Base-by-base conservation (phyloP, 2,888 invertebrate genomes). In the Apotomis capreana region DNA sequence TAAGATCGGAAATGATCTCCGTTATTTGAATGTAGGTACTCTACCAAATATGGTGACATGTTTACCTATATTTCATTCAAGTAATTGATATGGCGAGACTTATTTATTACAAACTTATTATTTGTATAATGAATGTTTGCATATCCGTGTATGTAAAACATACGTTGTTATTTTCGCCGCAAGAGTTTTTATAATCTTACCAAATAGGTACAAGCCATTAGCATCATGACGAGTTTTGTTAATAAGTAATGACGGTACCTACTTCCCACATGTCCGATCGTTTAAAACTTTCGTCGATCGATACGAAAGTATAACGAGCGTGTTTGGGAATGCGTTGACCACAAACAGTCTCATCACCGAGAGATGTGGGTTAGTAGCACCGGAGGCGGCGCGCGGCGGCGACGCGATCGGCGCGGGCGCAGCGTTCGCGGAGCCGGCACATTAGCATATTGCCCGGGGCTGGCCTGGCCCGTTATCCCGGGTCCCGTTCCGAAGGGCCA, bases 341-440 rank as follows among this genome's bases (percentile, higher is more conserved):
- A 87, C 88, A 86, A 88, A 85, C 87, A 87, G 88, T 86, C 87
- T 86, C 87, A 90, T 90, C 90, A 88, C 84, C 80, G 79, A 76
- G 77, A 88, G 89, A 92, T 91, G 92, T 92, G 84, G 93, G 93
- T 93, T 89, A 92, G 92, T 92, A 79, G 92, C 85, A 89, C 88
- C 79, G 74, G 75, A 76, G 76, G 77, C 78, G 74, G 81, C 81
- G 84, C 82, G 82, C 79, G 83, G 82, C 79, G 26, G 83, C 83
- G 79, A 80, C 69, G 81, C 49, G 49, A 8, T 44, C 82, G 74
- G 80, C 76, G 77, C 78, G 80, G 78, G 79, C 81, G 78, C 84
- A 78, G 81, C 54, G 67, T 80, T 84, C 80, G 79, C 81, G 79
- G 81, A 83, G 86, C 85, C 83, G 81, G 78, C 81, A 81, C 86